These are phyloP conservation scores for Ibidorhyncha struthersii DNA, from an alignment of 2,113 vertebrate species.

Conservation along the genomic window DNA sequence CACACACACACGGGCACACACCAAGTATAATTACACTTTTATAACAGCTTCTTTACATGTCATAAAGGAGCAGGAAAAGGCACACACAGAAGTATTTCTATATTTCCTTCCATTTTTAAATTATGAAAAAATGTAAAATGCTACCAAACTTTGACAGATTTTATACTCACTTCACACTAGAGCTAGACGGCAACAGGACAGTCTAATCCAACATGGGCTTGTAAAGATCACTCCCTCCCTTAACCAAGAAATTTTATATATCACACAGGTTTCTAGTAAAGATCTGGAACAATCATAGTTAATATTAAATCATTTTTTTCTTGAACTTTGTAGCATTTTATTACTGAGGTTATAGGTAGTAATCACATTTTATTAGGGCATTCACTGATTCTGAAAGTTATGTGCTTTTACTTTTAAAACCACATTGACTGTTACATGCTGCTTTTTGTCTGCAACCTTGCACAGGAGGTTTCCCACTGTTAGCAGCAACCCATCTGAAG, in stretches of 20 bases:
- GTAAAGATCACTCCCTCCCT: neutral
- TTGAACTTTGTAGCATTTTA: constrained; percentile 74
- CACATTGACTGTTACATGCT: neutral
- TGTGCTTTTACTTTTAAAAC: neutral
- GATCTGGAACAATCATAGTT: constrained; percentile 63
- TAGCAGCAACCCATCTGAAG: constrained; percentile 14
- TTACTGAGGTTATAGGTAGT: constrained; percentile 38
- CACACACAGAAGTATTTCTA: neutral
- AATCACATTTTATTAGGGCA: constrained; percentile 43
- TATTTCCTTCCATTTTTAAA: neutral
- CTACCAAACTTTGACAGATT: neutral
- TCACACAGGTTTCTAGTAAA: neutral
- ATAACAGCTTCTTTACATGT: neutral
- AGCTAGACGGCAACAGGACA: neutral
- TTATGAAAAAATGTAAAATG: neutral
- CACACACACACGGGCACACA: neutral
- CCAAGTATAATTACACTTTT: neutral
- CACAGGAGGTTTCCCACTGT: constrained; percentile 18
- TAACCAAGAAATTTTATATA: neutral
- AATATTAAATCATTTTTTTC: constrained; percentile 66
- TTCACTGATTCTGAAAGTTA: neutral
- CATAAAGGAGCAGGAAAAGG: neutral
- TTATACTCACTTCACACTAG: neutral
- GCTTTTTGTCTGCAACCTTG: neutral
- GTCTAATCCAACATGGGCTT: neutral